Base-by-base conservation (phyloP, 2,797 vertebrate genomes). In the Varecia variegata region DNA sequence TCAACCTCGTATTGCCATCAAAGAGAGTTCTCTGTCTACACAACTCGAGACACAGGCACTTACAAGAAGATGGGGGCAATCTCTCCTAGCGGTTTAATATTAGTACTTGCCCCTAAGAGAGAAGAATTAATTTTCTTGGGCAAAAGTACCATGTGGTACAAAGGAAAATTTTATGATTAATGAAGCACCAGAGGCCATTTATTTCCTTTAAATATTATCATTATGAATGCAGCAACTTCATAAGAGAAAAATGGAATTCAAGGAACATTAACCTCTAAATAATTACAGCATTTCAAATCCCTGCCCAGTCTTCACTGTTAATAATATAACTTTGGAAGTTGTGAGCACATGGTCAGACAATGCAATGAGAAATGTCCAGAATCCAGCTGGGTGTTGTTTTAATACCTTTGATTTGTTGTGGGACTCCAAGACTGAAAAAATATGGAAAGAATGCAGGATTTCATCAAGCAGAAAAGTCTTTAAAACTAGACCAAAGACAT, bases 181-280 rank as follows among this genome's bases (percentile, higher is more conserved):
- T 90, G 80, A 95, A 90, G 20, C 60, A 81, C 67, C 58, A 73
- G 80, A 90, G 70, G 30, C 76, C 60, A 90, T 92, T 89, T 93
- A 89, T 94, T 91, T 93, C 70, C 84, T 94, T 96, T 93, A 80
- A 96, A 90, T 96, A 80, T 86, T 65, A 80, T 83, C 80, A 79
- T 91, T 73, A 65, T 77, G 56, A 91, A 82, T 5, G 6, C 35
- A 93, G 74, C 67, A 92, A 86, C 73, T 92, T 96, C 62, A 35
- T 86, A 88, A 93, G 85, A 96, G 86, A 96, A 96, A 97, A 96
- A 95, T 67, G 54, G 62, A 74, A 95, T 94, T 94, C 68, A 91
- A 96, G 68, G 79, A 94, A 95, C 56, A 97, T 95, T 97, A 88
- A 82, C 85, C n/a, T 90, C 82, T 86, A 90, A 97, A 62, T 70